Percentiles rank a stretch among this genome's conserved stretches.
Conservation (phyloP, 2,888 invertebrate genomes). For the Lomographa bimaculata region DNA sequence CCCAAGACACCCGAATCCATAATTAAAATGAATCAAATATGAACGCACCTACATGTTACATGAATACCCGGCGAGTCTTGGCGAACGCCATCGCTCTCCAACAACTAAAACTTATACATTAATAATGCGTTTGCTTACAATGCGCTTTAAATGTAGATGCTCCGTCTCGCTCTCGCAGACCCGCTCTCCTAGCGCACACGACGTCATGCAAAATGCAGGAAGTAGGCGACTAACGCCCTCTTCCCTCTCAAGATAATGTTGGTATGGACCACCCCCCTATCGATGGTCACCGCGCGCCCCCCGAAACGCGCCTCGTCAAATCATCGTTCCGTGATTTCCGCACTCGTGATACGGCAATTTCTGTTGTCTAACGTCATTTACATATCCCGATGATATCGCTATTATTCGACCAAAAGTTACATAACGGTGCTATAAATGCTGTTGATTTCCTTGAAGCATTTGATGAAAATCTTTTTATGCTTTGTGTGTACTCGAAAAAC, state of each 20-base stretch:
- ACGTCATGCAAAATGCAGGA: constrained; percentile 77
- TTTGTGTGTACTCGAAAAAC: too few relatives aligned
- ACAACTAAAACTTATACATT: constrained; percentile 82
- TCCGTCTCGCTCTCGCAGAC: constrained; percentile 44
- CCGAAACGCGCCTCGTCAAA: constrained; percentile 38
- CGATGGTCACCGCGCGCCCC: constrained; percentile 47
- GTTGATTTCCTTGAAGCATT: too few relatives aligned
- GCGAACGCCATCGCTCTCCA: constrained; percentile 70
- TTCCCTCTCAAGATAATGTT: constrained; percentile 71
- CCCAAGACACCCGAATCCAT: too few relatives aligned
- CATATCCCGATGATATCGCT: constrained; percentile 30
- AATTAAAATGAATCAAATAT: constrained; percentile 82
- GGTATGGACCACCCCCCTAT: constrained; percentile 23
- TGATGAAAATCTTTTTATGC: too few relatives aligned
- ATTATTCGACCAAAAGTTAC: constrained; percentile 24
- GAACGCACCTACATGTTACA: constrained; percentile 77
- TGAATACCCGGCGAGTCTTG: constrained; percentile 65
- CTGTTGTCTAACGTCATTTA: constrained; percentile 33
- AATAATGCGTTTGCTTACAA: constrained; percentile 82
- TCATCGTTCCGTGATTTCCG: constrained; percentile 38
- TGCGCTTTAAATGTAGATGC: constrained; percentile 83
- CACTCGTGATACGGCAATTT: constrained; percentile 36
- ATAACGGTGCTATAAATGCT: constrained; percentile 9
- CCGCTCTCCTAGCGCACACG: constrained; percentile 48
- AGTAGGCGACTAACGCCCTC: constrained; percentile 59